Conservation (phyloP, 2,888 invertebrate species). For the Abscondita cerata region DNA sequence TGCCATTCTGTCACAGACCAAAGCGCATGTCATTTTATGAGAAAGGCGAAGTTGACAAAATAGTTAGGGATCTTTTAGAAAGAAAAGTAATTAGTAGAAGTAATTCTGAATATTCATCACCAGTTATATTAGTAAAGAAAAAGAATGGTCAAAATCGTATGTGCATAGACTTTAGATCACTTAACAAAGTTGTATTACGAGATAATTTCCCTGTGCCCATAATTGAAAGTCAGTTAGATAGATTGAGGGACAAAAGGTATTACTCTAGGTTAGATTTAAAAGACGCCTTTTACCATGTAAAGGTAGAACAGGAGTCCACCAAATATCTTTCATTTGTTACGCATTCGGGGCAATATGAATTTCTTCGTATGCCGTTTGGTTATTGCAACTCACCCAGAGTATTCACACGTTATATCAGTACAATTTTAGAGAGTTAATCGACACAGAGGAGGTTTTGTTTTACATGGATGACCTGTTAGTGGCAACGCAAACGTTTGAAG, state of each 20-base stretch:
- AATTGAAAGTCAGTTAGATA: background rate
- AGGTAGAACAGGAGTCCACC: background rate
- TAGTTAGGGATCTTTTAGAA: background rate
- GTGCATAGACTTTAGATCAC: background rate
- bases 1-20: background rate
- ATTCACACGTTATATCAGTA: background rate
- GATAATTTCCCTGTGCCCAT: background rate
- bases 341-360: background rate
- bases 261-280: background rate
- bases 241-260: background rate
- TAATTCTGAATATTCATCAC: too few species aligned
- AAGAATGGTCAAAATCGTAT: too few species aligned
- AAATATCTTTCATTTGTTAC: constrained; percentile 2
- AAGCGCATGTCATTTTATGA: background rate
- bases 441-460: background rate
- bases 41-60: background rate
- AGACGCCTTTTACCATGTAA: background rate
- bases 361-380: background rate
- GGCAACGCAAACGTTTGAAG: background rate
- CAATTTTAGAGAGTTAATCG: background rate
- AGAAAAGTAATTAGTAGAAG: background rate
- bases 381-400: background rate
- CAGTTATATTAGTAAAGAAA: background rate
- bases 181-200: background rate
- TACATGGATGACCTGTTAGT: constrained; percentile 1